Evolutionary conservation across 2,113 vertebrate genomes (phyloP).

Genomic region (Pomatorhinus ruficollis): DNA sequence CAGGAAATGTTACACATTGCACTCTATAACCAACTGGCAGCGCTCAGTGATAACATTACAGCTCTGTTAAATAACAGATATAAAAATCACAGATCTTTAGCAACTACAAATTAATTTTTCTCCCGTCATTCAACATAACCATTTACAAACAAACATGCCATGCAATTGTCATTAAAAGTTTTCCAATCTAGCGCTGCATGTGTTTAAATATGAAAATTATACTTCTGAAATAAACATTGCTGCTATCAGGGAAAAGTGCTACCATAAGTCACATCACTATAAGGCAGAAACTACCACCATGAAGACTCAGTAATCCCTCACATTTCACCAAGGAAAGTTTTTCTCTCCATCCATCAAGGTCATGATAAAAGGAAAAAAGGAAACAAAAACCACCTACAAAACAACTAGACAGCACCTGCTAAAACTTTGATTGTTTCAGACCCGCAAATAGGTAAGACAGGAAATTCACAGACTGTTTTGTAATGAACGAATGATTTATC

Average conservation of each 20-base stretch:
- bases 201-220: background rate
- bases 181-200: background rate
- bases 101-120: conserved; percentile 1
- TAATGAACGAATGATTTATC: background rate
- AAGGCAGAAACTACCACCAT: background rate
- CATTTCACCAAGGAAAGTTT: background rate
- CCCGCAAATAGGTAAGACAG: background rate
- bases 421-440: background rate
- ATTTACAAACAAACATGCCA: conserved; percentile 2
- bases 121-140: background rate
- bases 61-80: background rate
- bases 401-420: accelerated
- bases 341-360: background rate
- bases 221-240: background rate
- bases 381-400: background rate
- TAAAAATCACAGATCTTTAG: background rate
- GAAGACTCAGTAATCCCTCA: background rate
- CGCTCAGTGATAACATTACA: background rate
- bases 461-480: background rate
- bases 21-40: background rate
- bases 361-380: background rate
- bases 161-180: background rate
- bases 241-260: background rate
- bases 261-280: accelerated
- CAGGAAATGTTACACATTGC: background rate